Evolutionary conservation across 2,888 invertebrate species (phyloP).

Genomic region (Macrosiphum euphorbiae): DNA sequence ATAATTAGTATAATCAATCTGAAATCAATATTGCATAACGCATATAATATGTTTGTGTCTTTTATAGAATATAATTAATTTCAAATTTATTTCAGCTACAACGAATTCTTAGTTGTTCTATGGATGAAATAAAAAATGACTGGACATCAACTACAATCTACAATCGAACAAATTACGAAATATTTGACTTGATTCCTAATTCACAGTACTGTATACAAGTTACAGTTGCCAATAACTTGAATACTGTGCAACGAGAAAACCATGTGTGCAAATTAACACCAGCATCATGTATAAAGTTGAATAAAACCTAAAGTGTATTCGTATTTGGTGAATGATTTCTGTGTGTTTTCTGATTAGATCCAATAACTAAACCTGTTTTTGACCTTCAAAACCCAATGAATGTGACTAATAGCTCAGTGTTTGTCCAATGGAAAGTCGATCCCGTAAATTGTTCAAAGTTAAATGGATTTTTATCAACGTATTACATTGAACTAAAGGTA

Average conservation of each 20-base stretch:
- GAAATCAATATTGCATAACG: not conserved
- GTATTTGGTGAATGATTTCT: not conserved
- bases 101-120: slow-evolving; percentile 26
- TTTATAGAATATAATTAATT: no score
- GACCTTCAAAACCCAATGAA: not conserved
- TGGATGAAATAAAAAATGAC: not conserved
- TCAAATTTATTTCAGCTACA: not conserved
- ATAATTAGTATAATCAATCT: not conserved
- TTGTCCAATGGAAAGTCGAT: not conserved
- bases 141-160: not conserved
- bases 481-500: not conserved
- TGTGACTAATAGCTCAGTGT: slow-evolving; percentile 14
- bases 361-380: not conserved
- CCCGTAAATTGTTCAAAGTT: not conserved
- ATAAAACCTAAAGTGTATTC: not conserved
- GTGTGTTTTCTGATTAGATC: not conserved
- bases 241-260: not conserved
- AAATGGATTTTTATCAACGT: slow-evolving; percentile 29
- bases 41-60: no score
- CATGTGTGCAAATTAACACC: not conserved
- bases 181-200: not conserved
- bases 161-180: slow-evolving; percentile 5
- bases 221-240: not conserved
- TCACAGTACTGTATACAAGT: slow-evolving; percentile 16
- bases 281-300: not conserved